Base-by-base conservation (phyloP, 2,113 vertebrate genomes). In the Catharus minimus region DNA sequence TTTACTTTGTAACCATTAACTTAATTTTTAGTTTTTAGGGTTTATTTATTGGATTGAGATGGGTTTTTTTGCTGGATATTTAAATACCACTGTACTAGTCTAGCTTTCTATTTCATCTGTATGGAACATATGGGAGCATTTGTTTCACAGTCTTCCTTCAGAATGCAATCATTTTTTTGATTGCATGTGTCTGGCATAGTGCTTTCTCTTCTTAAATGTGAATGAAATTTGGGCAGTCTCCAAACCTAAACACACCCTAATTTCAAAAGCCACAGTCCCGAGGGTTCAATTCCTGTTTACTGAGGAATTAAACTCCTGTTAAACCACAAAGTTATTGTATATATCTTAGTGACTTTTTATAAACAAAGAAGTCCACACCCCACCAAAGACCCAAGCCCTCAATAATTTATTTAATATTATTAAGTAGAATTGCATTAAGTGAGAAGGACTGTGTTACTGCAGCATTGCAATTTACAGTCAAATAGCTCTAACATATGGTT, bases 201-300 rank as follows among this genome's bases (percentile, higher is more conserved):
- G 65, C 84, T 97, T 96, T 96, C 68, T 61, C 61, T 95, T 96
- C 90, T 86, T 85, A 97, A 91, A 97, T 89, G 93, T 97, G 96
- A 96, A 96, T 97, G 97, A 97, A 95, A 94, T 96, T 96, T 95
- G 97, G 96, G 92, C 82, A 85, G 81, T 95, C 90, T 97, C 95
- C 95, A 97, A 98, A 97, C 95, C 93, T 95, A 98, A 98, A 98
- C 97, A 97, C 96, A 97, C 97, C 97, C 97, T 98, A 97, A 98
- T 97, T 98, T 97, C 95, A 98, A 98, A 98, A 98, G 94, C 98
- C 98, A 95, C 97, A 97, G 95, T 97, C 94, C 89, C 82, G 13
- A 96, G 96, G 97, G 96, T 97, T 97, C 97, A 96, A 97, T 97
- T 98, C 96, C 90, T 97, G 96, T 98, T 98, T 97, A 97, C 96